Base-by-base conservation (phyloP, 2,888 invertebrate genomes). In the Cephus runcator region DNA sequence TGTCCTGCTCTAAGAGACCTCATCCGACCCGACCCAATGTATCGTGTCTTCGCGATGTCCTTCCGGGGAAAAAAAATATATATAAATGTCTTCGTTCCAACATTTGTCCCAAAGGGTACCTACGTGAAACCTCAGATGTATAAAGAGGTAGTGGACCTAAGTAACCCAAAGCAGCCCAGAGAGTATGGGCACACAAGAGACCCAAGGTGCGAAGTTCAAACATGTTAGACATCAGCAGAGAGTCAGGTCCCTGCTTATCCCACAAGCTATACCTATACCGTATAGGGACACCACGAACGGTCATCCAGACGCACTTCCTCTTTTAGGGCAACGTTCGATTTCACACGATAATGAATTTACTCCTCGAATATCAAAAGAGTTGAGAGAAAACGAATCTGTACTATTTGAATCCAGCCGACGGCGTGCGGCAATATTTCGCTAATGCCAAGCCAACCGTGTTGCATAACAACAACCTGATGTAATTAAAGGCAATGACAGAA, bases 401-500 rank as follows among this genome's bases (percentile, higher is more conserved):
- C 56, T 56, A 23, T 23, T 56, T 9, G 56, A 23, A 56, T 23
- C 56, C 56, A 9, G 23, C 23, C 56, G 23, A 9, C 56, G 9
- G 23, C 15, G 56, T 23, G 23, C 56, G 56, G 56, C 56, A 23
- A 56, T 23, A 23, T 56, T 56, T 56, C 56, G 56, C 56, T 56
- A 15, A 56, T 23, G 9, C 56, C 56, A 56, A 56, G 56, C 23
- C 83, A 81, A 81, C 78, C 78, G 76, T 75, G 84, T 88, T 88
- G 84, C 85, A 84, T 83, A 87, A 88, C 85, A 81, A 87, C 82
- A 81, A 81, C 78, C 80, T 80, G 83, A 83, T 81, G 85, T 85
- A 85, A 87, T 86, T 88, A 87, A 85, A 85, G 84, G 82, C 82
- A 83, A 83, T 82, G 85, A 87, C 86, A 83, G 85, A 87, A 83